Conservation (phyloP, 2,113 vertebrate species). For the Xiphias gladius region DNA sequence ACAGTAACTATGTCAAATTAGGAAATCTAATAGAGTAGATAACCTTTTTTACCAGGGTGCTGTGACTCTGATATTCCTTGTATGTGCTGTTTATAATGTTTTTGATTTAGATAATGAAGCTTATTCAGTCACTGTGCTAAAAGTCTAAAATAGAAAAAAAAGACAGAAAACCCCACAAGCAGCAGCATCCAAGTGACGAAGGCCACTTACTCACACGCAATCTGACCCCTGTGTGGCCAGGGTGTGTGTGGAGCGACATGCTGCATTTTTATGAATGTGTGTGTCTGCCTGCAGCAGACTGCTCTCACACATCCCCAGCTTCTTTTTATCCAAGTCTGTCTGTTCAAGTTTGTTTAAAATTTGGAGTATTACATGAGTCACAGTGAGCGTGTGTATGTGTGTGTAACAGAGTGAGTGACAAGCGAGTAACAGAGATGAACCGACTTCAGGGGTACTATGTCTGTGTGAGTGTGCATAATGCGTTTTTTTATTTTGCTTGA, state of each 20-base stretch:
- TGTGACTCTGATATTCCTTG: background rate
- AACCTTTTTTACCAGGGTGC: background rate
- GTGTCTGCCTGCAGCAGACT: background rate
- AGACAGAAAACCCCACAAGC: constrained; percentile 19
- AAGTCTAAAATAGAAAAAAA: constrained; percentile 19
- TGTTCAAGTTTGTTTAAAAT: constrained; percentile 18
- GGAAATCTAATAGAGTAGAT: background rate
- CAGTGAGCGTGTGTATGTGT: background rate
- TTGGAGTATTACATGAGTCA: constrained; percentile 43
- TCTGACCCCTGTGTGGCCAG: constrained; percentile 7
- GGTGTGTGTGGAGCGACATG: background rate
- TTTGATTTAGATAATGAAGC: constrained; percentile 25
- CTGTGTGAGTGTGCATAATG: background rate
- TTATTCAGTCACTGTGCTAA: background rate
- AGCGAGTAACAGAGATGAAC: background rate
- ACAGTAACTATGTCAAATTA: background rate
- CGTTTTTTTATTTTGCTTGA: constrained; percentile 24
- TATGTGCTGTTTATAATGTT: background rate
- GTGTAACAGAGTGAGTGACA: constrained; percentile 5
- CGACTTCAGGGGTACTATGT: background rate
- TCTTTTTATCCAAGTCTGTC: constrained; percentile 34
- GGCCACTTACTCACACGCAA: background rate
- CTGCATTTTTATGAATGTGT: background rate
- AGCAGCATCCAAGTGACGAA: background rate
- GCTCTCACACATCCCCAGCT: background rate